Evolutionary conservation across 2,113 vertebrate species (phyloP), one percentile per base, ranked within the genome.

Genomic region (Spheniscus mendiculus): DNA sequence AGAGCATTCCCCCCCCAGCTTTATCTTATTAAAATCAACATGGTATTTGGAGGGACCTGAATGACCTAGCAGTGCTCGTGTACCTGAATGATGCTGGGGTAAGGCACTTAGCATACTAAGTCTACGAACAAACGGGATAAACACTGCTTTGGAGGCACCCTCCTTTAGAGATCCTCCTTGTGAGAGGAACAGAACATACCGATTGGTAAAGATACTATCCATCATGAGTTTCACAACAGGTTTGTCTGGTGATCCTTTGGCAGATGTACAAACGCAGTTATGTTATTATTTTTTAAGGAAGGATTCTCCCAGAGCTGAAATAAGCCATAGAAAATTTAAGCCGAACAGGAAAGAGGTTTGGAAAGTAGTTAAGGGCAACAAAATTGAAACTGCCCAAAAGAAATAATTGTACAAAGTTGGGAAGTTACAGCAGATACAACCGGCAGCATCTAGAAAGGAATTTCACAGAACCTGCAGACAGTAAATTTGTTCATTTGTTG

Each of bases 1-100:
- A 16, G n/a, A 84, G 78, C 30, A 23, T 38, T 38, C 2, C 0
- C 29, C 22, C 22, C 2, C 2, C 0, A 0, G 19, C 19, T 83
- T 81, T 38, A 47, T n/a, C 32, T 89, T 10, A 21, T 23, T 70
- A 62, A 80, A 89, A 74, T 50, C 69, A 50, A 47, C 23, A 27
- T 6, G 15, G 0, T 11, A 63, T 15, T 1, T 42, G 26, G 65
- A 83, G 30, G 38, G 49, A 89, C 22, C 36, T 12, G 62, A 49
- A 34, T 5, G 49, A 77, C 62, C 19, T 49, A 93, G 79, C 25
- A 92, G 55, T 0, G 0, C 52, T 61, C 3, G 1, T 56, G 62
- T 4, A 55, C 40, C 22, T 38, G 62, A 52, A 2, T 6, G 16
- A 19, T 27, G 45, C 67, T 7, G 42, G 34, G 7, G 9, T 42